phyloP scores from a whole-genome alignment of 1,140 invertebrate genomes.

The Uloborus diversus region DNA sequence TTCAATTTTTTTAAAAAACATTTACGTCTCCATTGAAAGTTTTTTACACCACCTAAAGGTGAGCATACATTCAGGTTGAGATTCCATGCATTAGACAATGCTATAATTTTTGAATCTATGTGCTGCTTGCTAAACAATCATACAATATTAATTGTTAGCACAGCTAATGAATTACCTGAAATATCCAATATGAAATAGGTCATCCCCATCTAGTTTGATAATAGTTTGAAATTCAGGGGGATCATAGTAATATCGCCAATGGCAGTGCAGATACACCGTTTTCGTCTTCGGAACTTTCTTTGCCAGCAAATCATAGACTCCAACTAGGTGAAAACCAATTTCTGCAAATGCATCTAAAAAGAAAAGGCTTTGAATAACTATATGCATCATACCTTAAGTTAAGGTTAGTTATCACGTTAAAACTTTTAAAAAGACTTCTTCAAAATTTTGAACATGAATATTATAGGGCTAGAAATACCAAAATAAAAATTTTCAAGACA shows the following conservation, averaged over 20 bases:
- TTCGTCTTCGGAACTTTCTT: conserved; percentile 72
- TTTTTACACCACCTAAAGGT: too few relatives aligned
- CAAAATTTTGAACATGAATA: too few relatives aligned
- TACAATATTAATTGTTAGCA: too few relatives aligned
- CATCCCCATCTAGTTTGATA: conserved; percentile 72
- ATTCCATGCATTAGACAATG: too few relatives aligned
- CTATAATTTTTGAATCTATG: too few relatives aligned
- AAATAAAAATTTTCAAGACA: background rate
- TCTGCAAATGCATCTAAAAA: conserved; percentile 71
- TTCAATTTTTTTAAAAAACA: too few relatives aligned
- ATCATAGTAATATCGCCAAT: conserved; percentile 94
- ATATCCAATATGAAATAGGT: conserved; percentile 86
- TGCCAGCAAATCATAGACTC: conserved; percentile 84
- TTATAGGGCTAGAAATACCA: too few relatives aligned
- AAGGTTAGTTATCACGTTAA: background rate
- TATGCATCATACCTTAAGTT: background rate
- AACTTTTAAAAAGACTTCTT: background rate
- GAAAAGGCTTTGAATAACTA: too few relatives aligned
- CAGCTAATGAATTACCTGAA: conserved; percentile 77
- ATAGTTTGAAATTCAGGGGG: conserved; percentile 83
- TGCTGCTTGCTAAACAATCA: too few relatives aligned
- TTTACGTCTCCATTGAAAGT: too few relatives aligned
- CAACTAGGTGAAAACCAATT: conserved; percentile 78
- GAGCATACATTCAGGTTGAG: too few relatives aligned
- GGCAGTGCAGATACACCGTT: conserved; percentile 71